Conservation (phyloP, 2,888 invertebrate species). For the Drosophila lutescens region DNA sequence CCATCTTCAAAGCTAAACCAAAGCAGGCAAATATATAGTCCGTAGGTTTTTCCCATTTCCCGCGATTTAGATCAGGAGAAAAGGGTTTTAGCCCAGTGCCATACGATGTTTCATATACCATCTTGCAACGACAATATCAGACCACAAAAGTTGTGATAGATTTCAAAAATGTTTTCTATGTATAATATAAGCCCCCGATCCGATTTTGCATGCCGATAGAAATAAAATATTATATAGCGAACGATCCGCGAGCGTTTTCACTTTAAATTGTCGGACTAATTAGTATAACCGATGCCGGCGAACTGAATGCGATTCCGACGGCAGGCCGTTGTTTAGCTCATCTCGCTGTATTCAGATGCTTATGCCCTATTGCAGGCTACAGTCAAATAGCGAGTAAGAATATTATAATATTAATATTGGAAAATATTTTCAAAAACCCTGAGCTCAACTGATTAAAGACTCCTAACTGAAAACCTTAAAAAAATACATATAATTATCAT, state of each 20-base stretch:
- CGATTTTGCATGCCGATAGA: not conserved
- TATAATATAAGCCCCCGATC: not conserved
- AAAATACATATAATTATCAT: too few relatives aligned
- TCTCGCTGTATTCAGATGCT: constrained; percentile 23
- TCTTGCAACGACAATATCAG: constrained; percentile 12
- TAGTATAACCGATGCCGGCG: constrained; percentile 71
- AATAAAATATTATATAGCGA: constrained; percentile 6
- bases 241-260: constrained; percentile 37
- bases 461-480: too few relatives aligned
- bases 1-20: constrained; percentile 92
- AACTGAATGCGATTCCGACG: constrained; percentile 57
- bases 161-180: not conserved
- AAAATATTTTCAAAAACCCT: too few relatives aligned
- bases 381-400: too few relatives aligned
- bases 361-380: constrained; percentile 6
- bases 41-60: constrained; percentile 89
- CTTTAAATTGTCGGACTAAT: constrained; percentile 71
- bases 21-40: constrained; percentile 92
- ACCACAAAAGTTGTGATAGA: not conserved
- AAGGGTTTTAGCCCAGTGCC: constrained; percentile 81
- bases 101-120: constrained; percentile 82
- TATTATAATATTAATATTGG: too few relatives aligned
- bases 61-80: constrained; percentile 84
- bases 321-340: constrained; percentile 40
- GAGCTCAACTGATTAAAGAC: too few relatives aligned